These are phyloP conservation scores for Riparia riparia DNA, from an alignment of 2,113 vertebrate genomes.

Conservation along the genomic window DNA sequence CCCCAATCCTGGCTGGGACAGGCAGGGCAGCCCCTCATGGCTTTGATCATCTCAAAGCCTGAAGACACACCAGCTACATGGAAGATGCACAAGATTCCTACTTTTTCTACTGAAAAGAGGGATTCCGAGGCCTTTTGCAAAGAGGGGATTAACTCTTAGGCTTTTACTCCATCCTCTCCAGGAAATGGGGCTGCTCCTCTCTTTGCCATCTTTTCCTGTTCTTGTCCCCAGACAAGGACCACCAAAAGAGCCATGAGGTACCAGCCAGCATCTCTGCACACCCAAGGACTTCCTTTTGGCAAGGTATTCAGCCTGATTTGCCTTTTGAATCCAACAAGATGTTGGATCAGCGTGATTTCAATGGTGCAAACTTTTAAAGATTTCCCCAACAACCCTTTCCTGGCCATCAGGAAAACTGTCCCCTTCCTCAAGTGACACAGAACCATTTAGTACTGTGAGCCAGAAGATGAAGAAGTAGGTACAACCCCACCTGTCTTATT, in stretches of 20 bases:
- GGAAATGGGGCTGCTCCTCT: accelerated
- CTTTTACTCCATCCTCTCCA: not conserved
- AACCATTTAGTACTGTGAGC: not conserved
- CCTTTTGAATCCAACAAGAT: not conserved
- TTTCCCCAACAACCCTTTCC: not conserved
- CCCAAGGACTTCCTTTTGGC: not conserved
- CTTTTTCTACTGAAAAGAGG: not conserved
- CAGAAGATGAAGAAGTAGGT: not conserved
- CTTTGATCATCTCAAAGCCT: not conserved
- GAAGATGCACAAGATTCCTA: not conserved
- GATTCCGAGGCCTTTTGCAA: not conserved
- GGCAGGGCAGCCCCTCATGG: not conserved
- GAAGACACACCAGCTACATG: not conserved
- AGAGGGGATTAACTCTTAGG: not conserved
- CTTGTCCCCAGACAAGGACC: not conserved
- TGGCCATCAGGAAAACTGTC: not conserved
- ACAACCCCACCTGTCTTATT: not conserved
- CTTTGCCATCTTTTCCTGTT: not conserved
- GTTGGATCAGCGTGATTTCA: not conserved
- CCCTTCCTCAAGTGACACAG: not conserved
- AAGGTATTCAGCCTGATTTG: not conserved
- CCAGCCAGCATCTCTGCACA: not conserved
- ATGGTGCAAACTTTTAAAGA: not conserved
- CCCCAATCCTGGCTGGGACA: not conserved
- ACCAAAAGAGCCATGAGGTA: not conserved